Evolutionary conservation across 2,888 invertebrate species (phyloP).

Genomic region (Rosalia funebris): DNA sequence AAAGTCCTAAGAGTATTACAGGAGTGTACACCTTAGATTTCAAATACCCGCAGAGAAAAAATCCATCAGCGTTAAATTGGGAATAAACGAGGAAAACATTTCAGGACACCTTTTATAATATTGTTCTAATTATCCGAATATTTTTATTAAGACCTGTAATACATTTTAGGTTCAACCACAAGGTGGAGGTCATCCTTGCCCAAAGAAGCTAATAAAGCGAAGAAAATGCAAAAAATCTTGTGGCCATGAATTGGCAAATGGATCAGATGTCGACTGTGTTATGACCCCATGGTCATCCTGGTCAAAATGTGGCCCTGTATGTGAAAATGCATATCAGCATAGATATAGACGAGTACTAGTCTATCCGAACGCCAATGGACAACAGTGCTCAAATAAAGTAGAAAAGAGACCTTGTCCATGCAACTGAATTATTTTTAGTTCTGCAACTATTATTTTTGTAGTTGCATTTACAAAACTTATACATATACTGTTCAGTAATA

Average conservation of each 20-base stretch:
- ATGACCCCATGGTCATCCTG: conserved; percentile 76
- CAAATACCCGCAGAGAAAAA: too few species aligned
- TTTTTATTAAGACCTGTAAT: too few species aligned
- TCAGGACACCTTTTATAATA: too few species aligned
- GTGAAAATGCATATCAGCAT: conserved; percentile 68
- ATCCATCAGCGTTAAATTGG: too few species aligned
- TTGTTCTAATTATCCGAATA: too few species aligned
- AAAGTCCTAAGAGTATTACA: too few species aligned
- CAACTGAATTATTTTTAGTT: conserved; percentile 12
- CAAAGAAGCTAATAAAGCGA: conserved; percentile 63
- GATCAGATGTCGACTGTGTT: conserved; percentile 64
- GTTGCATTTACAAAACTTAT: too few species aligned
- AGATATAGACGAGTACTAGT: conserved; percentile 65
- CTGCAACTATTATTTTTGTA: too few species aligned
- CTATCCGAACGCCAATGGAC: conserved; percentile 58
- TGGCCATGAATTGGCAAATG: conserved; percentile 30
- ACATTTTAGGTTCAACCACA: conserved; percentile 57
- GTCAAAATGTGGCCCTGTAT: conserved; percentile 74
- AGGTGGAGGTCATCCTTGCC: conserved; percentile 67
- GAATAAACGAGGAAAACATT: too few species aligned
- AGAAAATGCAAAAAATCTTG: conserved; percentile 58
- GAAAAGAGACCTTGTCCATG: conserved; percentile 59
- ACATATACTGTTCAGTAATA: too few species aligned
- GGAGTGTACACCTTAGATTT: too few species aligned
- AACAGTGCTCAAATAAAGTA: conserved; percentile 60